phyloP scores from a whole-genome alignment of 2,113 vertebrate genomes.

The Siniperca knerii region DNA sequence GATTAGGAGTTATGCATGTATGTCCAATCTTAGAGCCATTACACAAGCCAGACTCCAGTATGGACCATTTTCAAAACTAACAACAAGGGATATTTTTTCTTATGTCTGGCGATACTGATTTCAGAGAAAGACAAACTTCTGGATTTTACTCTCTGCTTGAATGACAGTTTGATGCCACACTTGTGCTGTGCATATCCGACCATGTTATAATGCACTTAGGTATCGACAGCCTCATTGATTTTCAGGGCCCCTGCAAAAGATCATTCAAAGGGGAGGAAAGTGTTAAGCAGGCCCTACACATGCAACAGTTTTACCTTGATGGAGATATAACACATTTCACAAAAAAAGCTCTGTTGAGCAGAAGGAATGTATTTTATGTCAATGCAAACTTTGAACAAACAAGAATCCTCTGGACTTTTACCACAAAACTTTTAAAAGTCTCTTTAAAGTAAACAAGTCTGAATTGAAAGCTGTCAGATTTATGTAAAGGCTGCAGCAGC shows the following conservation, averaged over 20 bases:
- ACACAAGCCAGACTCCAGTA: background rate
- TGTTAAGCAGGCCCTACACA: background rate
- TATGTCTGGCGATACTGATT: slow-evolving; percentile 1
- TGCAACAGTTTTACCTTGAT: background rate
- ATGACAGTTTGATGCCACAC: slow-evolving; percentile 27
- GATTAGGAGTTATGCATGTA: slow-evolving; percentile 4
- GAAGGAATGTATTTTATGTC: background rate
- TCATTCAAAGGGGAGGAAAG: slow-evolving; percentile 16
- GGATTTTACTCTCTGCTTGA: slow-evolving; percentile 19
- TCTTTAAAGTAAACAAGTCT: background rate
- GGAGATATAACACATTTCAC: background rate
- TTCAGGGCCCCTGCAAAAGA: background rate
- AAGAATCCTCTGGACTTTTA: background rate
- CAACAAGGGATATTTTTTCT: background rate
- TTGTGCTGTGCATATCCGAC: slow-evolving; percentile 23
- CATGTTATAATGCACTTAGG: slow-evolving; percentile 54
- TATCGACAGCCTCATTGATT: slow-evolving; percentile 55
- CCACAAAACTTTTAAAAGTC: background rate
- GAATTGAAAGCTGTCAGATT: background rate
- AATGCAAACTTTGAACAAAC: background rate
- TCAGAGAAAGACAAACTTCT: slow-evolving; percentile 35
- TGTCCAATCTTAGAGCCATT: slow-evolving; percentile 3
- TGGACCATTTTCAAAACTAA: background rate
- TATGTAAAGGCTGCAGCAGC: background rate
- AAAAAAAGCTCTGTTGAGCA: background rate